phyloP scores from a whole-genome alignment of 2,113 vertebrate species.

The Peucedramus taeniatus region DNA sequence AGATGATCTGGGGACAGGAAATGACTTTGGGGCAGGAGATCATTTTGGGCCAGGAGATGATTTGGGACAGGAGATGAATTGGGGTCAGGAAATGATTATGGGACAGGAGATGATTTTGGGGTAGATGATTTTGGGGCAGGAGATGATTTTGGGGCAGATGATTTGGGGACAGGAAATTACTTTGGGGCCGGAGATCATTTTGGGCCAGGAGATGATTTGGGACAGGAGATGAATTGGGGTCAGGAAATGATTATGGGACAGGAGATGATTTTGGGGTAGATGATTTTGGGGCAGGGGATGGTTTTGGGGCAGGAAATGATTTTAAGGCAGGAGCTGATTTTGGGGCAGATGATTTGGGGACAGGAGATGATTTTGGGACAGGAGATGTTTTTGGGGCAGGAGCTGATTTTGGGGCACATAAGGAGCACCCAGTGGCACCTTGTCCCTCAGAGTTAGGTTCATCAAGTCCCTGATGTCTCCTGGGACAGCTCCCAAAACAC shows the following conservation, averaged over 20 bases:
- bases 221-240: neutral
- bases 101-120: neutral
- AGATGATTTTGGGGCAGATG: neutral
- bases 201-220: neutral
- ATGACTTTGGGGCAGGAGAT: neutral
- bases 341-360: neutral
- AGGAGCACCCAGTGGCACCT: neutral
- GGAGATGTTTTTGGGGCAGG: neutral
- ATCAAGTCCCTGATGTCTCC: accelerated
- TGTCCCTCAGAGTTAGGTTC: neutral
- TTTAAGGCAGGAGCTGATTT: neutral
- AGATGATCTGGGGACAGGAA: neutral
- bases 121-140: neutral
- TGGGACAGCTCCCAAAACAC: neutral
- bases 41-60: neutral
- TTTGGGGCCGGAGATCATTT: neutral
- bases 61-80: neutral
- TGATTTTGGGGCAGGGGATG: neutral
- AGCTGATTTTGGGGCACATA: neutral
- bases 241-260: too few relatives aligned
- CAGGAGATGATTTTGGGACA: neutral
- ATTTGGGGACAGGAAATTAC: neutral
- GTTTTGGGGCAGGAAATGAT: too few relatives aligned
- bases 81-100: neutral
- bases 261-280: neutral